Conservation (phyloP, 2,113 vertebrate genomes). For the Mandrillus leucophaeus region DNA sequence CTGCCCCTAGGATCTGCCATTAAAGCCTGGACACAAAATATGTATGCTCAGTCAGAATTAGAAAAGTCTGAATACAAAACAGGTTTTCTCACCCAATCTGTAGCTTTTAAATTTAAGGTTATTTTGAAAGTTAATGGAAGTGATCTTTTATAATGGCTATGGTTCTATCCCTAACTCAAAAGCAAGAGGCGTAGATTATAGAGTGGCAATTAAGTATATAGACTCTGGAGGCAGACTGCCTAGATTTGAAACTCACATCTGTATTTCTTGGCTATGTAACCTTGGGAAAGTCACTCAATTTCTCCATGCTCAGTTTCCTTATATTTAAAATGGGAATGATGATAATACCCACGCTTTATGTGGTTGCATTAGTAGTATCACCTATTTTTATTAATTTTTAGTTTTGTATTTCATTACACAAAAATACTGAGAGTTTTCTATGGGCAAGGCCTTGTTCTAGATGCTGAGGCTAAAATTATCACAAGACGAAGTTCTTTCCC, state of each 20-base stretch:
- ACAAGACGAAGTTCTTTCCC: background rate
- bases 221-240: background rate
- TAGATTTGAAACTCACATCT: background rate
- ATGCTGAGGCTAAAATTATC: background rate
- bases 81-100: background rate
- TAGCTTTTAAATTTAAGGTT: background rate
- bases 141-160: background rate
- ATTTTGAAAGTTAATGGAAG: background rate
- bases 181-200: background rate
- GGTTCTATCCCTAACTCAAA: background rate
- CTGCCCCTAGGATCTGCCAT: background rate
- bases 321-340: background rate
- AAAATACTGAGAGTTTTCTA: background rate
- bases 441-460: background rate
- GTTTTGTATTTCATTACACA: conserved; percentile 62
- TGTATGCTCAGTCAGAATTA: background rate
- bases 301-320: background rate
- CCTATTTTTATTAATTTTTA: background rate
- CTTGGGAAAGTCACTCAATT: background rate
- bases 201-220: background rate
- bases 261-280: background rate
- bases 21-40: background rate
- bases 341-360: background rate
- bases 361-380: background rate
- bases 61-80: background rate